Percentiles rank a stretch among this genome's conserved stretches.
phyloP scores from a whole-genome alignment of 2,888 invertebrate genomes.

The Nomada fucata region DNA sequence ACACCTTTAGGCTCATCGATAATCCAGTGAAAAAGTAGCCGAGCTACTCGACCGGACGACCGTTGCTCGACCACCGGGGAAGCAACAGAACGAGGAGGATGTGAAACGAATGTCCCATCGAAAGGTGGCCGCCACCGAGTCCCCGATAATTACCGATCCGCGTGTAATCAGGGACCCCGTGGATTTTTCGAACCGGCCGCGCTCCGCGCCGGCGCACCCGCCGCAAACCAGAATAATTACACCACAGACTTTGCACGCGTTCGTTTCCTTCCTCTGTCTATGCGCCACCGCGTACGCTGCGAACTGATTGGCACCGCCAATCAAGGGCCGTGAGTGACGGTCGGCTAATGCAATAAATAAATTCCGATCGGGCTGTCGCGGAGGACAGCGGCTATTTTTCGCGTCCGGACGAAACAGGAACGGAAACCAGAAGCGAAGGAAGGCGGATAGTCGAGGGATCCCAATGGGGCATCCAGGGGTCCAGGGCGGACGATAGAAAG shows the following conservation, averaged over 20 bases:
- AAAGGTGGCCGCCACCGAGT: conserved; percentile 35
- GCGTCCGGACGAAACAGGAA: conserved; percentile 33
- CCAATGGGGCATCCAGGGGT: conserved; percentile 67
- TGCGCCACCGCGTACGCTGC: conserved; percentile 47
- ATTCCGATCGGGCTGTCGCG: conserved; percentile 75
- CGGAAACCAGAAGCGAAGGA: conserved; percentile 4
- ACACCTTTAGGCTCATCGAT: conserved; percentile 22
- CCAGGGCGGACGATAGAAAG: conserved; percentile 70
- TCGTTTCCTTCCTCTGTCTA: conserved; percentile 26
- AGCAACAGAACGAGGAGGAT: neutral
- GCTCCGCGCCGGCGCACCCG: neutral
- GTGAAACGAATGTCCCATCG: conserved; percentile 39
- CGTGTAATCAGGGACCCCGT: conserved; percentile 42
- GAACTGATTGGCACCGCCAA: conserved; percentile 74
- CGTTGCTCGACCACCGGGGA: conserved; percentile 9
- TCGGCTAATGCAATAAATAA: conserved; percentile 80
- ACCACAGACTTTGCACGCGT: conserved; percentile 23
- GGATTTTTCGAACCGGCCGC: conserved; percentile 24
- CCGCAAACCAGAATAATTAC: conserved; percentile 56
- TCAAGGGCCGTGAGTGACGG: conserved; percentile 78
- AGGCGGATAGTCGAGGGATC: conserved; percentile 16
- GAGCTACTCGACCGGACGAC: neutral
- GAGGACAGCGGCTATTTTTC: conserved; percentile 68
- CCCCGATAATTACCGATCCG: conserved; percentile 49
- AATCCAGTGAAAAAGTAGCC: conserved; percentile 9